Percentiles rank a stretch among this genome's conserved stretches.
phyloP scores from a whole-genome alignment of 2,797 vertebrate species.

The Coranthus polyacanthus region DNA sequence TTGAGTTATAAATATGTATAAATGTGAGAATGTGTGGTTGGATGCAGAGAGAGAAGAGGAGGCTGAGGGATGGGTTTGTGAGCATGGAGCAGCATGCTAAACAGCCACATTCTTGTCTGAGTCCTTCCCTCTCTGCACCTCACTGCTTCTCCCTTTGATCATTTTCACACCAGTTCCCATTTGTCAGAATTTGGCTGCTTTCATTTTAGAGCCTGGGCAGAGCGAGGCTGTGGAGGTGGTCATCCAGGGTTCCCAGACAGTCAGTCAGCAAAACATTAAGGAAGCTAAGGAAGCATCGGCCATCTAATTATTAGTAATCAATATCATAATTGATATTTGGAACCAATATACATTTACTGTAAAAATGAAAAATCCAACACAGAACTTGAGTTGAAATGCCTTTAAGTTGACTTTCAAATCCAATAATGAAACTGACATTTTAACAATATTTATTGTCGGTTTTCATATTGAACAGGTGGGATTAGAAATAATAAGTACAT shows the following conservation, averaged over 20 bases:
- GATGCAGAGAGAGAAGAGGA: neutral
- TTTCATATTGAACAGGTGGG: no score
- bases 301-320: no score
- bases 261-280: slow-evolving; percentile 7
- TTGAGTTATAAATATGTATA: slow-evolving; percentile 21
- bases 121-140: slow-evolving; percentile 9
- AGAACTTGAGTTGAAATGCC: no score
- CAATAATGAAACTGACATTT: no score
- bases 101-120: slow-evolving; percentile 20
- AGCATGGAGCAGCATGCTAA: slow-evolving; percentile 47
- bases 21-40: neutral
- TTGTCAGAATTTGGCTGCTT: slow-evolving; percentile 53
- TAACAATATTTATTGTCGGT: no score
- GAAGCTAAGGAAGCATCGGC: no score
- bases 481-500: no score
- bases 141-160: slow-evolving; percentile 51
- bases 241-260: neutral
- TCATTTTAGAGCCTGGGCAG: slow-evolving; percentile 32
- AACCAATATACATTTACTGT: no score
- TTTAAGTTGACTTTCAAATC: no score
- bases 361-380: no score
- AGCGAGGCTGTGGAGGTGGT: slow-evolving; percentile 5
- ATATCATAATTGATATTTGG: no score
- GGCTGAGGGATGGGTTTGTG: slow-evolving; percentile 14
- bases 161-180: slow-evolving; percentile 53